phyloP scores from a whole-genome alignment of 1,140 invertebrate genomes.

The Megalonaias nervosa region DNA sequence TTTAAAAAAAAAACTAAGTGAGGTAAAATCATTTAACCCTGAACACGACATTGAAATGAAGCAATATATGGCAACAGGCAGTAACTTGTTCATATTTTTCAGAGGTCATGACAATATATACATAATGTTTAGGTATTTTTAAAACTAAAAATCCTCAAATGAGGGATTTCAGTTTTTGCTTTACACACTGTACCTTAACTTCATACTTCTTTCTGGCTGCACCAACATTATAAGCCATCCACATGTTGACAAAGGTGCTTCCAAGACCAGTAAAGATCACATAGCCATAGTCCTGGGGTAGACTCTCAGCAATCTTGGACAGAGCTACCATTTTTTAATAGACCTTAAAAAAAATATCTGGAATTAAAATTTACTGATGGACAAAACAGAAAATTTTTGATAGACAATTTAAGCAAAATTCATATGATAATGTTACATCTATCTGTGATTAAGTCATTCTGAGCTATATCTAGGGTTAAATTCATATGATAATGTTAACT shows the following conservation, averaged over 20 bases:
- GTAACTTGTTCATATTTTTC: no score
- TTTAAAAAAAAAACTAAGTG: not conserved
- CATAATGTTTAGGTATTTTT: not conserved
- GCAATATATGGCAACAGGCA: no score
- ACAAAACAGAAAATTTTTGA: no score
- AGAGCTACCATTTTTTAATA: slow-evolving; percentile 9
- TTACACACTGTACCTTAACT: slow-evolving; percentile 48
- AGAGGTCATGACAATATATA: no score
- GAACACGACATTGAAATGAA: not conserved
- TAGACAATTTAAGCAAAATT: no score
- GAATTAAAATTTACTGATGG: no score
- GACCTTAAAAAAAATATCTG: no score
- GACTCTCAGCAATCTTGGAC: slow-evolving; percentile 32
- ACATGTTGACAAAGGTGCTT: slow-evolving; percentile 59
- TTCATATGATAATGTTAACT: no score
- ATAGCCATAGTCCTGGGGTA: slow-evolving; percentile 58
- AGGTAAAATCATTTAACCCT: not conserved
- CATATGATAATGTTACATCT: no score
- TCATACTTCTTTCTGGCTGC: slow-evolving; percentile 63
- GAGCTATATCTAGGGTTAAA: no score
- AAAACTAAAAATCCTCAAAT: not conserved
- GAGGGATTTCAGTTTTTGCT: not conserved
- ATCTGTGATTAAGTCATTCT: no score
- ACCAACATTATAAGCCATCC: slow-evolving; percentile 63
- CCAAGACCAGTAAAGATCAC: slow-evolving; percentile 58